Base-by-base conservation (phyloP, 1,140 invertebrate species). In the Acyrthosiphon pisum region DNA sequence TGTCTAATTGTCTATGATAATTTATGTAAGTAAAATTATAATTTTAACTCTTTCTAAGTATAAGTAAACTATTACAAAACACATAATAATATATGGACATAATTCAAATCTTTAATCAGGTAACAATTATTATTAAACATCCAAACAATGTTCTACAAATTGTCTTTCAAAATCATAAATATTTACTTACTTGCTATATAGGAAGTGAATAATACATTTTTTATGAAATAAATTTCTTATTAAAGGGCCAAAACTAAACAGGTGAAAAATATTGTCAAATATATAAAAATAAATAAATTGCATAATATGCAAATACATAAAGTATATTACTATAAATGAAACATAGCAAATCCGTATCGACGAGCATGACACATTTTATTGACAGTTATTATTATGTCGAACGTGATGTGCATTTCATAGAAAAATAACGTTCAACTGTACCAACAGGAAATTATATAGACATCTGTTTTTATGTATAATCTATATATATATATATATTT, bases 281-380 rank as follows among this genome's bases (percentile, higher is more conserved):
- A 23, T 23, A 4, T 20, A 53, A 23, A 50, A 89, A 89, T 76
- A 89, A 53, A 37, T 89, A 37, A 89, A 50, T 89, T 56, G 48
- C 50, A 37, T 37, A 53, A 37, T 53, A 89, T 35, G 2, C 26
- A 87, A 48, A 48, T 87, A 46, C 44, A 20, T 87, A 0, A 83
- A 83, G 53, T 90, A 56, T 50, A 41, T 60, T 44, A 60, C 44
- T 60, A 44, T 44, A 44, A 89, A 56, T 37, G 53, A 90, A 90
- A 41, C 14, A 56, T 60, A 89, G 20, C 6, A 60, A 90, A 60
- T 90, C 35, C 6, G 11, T 90, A 30, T 60, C 44, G 53, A 44
- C 11, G 88, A 44, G 11, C 11, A 89, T 89, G 87, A 37, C n/a
- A 90, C 23, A 90, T 89, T 89, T 26, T 89, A 89, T 89, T 56